A percentile compares a stretch with the other conserved stretches of the same genome.
phyloP scores from a whole-genome alignment of 2,888 invertebrate genomes.

The Drosophila nigritarsus region DNA sequence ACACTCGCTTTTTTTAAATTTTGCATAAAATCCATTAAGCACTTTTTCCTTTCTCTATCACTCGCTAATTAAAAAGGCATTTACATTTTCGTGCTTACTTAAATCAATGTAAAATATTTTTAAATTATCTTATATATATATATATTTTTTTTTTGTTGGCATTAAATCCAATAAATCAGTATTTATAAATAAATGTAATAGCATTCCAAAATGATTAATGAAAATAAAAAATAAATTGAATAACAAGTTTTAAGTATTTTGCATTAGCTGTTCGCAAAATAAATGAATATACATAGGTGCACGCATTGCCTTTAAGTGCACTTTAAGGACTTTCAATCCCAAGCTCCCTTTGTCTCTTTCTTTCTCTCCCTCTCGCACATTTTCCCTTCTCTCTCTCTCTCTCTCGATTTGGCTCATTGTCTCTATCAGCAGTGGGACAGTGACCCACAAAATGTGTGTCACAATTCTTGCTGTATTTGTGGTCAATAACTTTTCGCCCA shows the following conservation, averaged over 20 bases:
- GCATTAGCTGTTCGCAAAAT: neutral
- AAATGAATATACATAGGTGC: neutral
- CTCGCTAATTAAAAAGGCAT: neutral
- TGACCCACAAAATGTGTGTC: constrained; percentile 73
- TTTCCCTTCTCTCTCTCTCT: neutral
- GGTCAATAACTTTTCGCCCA: constrained; percentile 49
- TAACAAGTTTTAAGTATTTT: neutral
- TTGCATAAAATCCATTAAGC: neutral
- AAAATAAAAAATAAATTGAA: neutral
- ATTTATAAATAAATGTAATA: neutral
- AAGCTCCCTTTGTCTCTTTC: neutral
- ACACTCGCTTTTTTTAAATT: neutral
- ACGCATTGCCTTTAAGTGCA: neutral
- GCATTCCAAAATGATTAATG: neutral
- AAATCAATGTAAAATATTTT: neutral
- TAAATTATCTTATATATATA: neutral
- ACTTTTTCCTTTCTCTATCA: neutral
- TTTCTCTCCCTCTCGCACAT: neutral
- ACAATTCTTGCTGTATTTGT: constrained; percentile 61
- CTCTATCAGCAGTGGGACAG: constrained; percentile 30
- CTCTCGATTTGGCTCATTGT: neutral
- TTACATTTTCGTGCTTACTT: neutral
- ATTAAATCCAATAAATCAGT: neutral
- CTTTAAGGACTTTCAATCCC: constrained; percentile 2
- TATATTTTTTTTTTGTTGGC: neutral